Evolutionary conservation across 2,888 invertebrate genomes (phyloP), one percentile per base, ranked within the genome.

Genomic region (Drosophila acutilabella): DNA sequence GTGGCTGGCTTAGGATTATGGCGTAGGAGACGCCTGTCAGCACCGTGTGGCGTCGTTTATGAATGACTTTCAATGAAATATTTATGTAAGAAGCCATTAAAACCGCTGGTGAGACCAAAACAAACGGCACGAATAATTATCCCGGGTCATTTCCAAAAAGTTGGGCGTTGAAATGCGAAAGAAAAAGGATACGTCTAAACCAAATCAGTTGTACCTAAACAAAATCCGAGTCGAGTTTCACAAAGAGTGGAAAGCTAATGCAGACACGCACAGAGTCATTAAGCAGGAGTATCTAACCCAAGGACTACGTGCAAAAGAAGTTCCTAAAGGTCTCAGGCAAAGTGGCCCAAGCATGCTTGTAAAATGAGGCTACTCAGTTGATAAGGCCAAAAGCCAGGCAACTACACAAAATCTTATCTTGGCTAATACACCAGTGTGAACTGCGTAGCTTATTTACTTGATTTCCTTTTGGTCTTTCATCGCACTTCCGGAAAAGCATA

Each of bases 1-100:
- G 84, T 88, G 78, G 60, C 73, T 56, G 56, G 53, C 52, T 30
- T 30, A 40, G 41, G 38, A 16, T 36, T 26, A 47, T 59, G 48
- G 53, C 42, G 52, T 66, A 53, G 45, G 52, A 60, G 68, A 64
- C 48, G 71, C 48, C 81, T 80, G 81, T 78, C 87, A 74, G 65
- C 81, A 61, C 64, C 70, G 60, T 59, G 40, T 56, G 48, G 57
- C 52, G 38, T 54, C 57, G 42, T 42, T 89, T 84, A 87, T 85
- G 89, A 85, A 89, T 85, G 89, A 72, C 74, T 69, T 84, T 80
- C 79, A 77, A 77, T 84, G 58, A 81, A 83, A 87, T 84, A 85
- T 85, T 85, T 85, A 85, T 87, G 64, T 83, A 83, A 83, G 76
- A 60, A 66, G 69, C 81, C 71, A 87, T 71, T 64, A 64, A 68